Evolutionary conservation across 2,888 invertebrate genomes (phyloP), one percentile per base, ranked within the genome.

Genomic region (Emesis furor): DNA sequence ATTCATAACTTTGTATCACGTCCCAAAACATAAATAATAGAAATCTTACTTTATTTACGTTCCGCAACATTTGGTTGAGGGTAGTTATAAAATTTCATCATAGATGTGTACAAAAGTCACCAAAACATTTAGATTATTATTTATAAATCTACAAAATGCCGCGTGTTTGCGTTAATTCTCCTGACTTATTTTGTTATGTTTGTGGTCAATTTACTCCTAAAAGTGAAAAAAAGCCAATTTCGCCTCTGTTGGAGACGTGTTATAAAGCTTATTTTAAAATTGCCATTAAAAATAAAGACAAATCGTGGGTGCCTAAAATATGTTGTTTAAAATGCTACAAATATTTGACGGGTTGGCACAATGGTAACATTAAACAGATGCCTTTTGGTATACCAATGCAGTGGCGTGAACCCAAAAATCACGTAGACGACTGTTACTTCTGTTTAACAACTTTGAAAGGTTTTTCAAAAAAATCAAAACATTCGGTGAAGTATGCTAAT

Each of bases 241-340:
- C 62, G 10, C 10, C 42, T 8, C 10, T 42, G 8, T 8, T 42
- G 6, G 42, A 42, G 42, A 42, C 6, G 42, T 42, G 42, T 42
- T 42, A 42, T 42, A 24, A 24, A 24, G 24, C 24, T 24, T 24
- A 24, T 24, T 24, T 24, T 24, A 24, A 24, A 24, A 24, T 72
- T 73, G 24, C 59, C 14, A 35, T 59, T 32, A 73, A 55, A 55
- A 73, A 73, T 73, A 6, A 73, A 73, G 55, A 59, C 24, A 73
- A 59, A 55, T 73, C 73, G 35, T 35, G 73, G 59, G 51, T 73
- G 51, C 73, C 73, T 14, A 73, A 73, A 73, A 55, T 51, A 55
- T 73, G 73, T 55, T 73, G 73, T 55, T 59, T 73, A 59, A 73
- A 30, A 24, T 74, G 74, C 17, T 59, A 59, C 59, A 59, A 55